Evolutionary conservation across 2,113 vertebrate species (phyloP).

Genomic region (Chrysochloris asiatica): DNA sequence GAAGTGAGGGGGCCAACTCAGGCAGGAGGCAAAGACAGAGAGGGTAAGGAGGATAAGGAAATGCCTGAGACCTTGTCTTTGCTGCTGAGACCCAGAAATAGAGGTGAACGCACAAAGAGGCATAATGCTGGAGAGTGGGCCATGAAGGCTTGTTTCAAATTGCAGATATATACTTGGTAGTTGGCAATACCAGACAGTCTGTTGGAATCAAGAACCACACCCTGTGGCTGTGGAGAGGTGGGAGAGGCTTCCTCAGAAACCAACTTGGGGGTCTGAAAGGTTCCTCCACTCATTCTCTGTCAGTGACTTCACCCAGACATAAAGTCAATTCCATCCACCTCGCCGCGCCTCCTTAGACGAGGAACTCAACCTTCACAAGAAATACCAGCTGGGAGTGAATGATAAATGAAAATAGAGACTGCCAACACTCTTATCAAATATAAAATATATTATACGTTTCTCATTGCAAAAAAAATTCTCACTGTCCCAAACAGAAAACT

Average conservation of each 20-base stretch:
- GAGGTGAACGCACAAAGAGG: rapidly evolving
- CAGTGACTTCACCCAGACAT: not conserved
- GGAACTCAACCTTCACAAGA: not conserved
- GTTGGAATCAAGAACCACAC: not conserved
- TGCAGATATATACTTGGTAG: rapidly evolving
- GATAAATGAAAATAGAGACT: not conserved
- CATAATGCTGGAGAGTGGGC: rapidly evolving
- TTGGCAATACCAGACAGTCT: not conserved
- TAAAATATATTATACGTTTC: not conserved
- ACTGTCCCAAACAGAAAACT: not conserved
- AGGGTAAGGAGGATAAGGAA: rapidly evolving
- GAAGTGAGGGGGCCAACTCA: not conserved
- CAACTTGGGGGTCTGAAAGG: no score
- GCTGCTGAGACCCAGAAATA: not conserved
- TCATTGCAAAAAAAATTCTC: not conserved
- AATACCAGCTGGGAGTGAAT: not conserved
- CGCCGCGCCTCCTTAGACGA: not conserved
- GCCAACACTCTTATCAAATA: not conserved
- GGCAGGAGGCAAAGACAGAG: not conserved
- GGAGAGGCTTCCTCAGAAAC: not conserved
- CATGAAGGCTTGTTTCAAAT: rapidly evolving
- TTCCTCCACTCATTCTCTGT: not conserved
- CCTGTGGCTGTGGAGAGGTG: rapidly evolving
- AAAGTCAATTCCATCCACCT: not conserved
- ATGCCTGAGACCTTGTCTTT: rapidly evolving